Evolutionary conservation across 2,113 vertebrate genomes (phyloP).

Genomic region (Toxostoma redivivum): DNA sequence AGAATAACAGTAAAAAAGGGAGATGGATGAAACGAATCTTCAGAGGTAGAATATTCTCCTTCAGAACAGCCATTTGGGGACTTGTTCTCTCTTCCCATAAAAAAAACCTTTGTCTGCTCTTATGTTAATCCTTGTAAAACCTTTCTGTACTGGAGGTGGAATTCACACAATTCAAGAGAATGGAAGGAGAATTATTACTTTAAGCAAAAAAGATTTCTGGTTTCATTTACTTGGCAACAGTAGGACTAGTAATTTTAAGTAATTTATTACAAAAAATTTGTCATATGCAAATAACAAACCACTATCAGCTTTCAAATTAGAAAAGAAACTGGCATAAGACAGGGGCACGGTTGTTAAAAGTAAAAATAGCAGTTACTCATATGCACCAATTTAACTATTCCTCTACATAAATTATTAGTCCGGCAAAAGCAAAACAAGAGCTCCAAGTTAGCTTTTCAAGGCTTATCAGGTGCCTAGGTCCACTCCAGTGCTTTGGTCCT

Average conservation of each 20-base stretch:
- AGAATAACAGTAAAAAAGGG: neutral
- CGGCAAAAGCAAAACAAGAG: neutral
- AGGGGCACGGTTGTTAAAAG: neutral
- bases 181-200: neutral
- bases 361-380: neutral
- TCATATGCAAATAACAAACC: neutral
- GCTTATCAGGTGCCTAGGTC: neutral
- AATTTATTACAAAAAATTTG: neutral
- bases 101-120: neutral
- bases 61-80: neutral
- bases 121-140: neutral
- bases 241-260: neutral
- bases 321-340: neutral
- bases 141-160: neutral
- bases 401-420: neutral
- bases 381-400: neutral
- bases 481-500: neutral
- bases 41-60: neutral
- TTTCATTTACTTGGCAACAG: neutral
- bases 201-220: neutral
- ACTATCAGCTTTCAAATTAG: neutral
- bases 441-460: neutral
- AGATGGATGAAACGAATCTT: neutral
- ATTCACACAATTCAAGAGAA: neutral
- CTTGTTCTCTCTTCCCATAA: neutral